Percentiles rank a stretch among this genome's conserved stretches.
These are phyloP conservation scores for Gryon sp. DNA, from an alignment of 1,140 invertebrate genomes.

Conservation along the genomic window DNA sequence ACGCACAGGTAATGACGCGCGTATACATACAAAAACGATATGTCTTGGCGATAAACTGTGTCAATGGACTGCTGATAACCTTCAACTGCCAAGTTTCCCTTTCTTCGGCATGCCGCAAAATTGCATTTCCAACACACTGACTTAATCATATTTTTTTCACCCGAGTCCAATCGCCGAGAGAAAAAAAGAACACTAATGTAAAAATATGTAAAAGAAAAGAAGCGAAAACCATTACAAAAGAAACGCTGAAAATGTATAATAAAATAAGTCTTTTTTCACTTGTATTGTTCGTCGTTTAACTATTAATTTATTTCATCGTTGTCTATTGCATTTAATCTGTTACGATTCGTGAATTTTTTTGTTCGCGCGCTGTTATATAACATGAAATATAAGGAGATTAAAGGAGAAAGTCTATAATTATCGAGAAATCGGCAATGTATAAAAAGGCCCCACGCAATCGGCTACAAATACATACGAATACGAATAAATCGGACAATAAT, in stretches of 20 bases:
- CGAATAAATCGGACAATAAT: constrained; percentile 40
- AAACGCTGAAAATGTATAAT: background rate
- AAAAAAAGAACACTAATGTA: constrained; percentile 11
- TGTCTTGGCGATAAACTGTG: constrained; percentile 48
- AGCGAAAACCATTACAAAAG: background rate
- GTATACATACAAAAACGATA: constrained; percentile 27
- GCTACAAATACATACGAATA: constrained; percentile 24
- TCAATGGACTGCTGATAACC: constrained; percentile 54
- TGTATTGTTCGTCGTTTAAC: constrained; percentile 32
- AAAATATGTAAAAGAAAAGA: background rate
- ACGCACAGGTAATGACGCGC: constrained; percentile 31
- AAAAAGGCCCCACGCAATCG: constrained; percentile 48
- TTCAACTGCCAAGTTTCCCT: constrained; percentile 48
- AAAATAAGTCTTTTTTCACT: constrained; percentile 13
- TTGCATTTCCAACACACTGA: constrained; percentile 44
- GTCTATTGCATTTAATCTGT: constrained; percentile 47
- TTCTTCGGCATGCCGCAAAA: constrained; percentile 41
- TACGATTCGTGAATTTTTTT: constrained; percentile 46
- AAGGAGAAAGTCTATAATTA: constrained; percentile 60
- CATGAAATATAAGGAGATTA: constrained; percentile 33
- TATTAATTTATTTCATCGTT: constrained; percentile 59
- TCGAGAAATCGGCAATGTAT: constrained; percentile 56
- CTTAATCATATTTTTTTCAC: constrained; percentile 54
- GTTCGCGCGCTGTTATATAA: constrained; percentile 55
- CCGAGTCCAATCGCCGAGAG: background rate